Evolutionary conservation across 2,797 vertebrate genomes (phyloP).

Genomic region (Ceyx erithaca): DNA sequence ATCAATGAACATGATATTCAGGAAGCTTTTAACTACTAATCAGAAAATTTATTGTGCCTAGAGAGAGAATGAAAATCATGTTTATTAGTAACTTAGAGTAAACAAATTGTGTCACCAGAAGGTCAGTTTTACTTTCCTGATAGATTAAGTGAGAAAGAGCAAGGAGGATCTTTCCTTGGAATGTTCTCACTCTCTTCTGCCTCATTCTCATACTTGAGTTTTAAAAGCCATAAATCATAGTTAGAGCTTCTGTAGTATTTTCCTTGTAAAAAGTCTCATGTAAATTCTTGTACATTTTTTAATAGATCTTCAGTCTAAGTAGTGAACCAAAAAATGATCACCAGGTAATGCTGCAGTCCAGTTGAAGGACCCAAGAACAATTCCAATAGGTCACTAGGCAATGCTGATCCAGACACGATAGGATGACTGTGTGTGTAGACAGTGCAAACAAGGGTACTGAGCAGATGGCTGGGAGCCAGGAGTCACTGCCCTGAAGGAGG

Average conservation of each 20-base stretch:
- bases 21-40: not conserved
- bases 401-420: rapidly evolving
- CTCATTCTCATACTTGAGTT: not conserved
- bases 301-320: not conserved
- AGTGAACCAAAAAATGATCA: not conserved
- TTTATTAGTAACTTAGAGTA: not conserved
- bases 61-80: not conserved
- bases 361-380: not conserved
- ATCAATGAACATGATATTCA: not conserved
- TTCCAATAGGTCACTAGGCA: not conserved
- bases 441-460: not conserved
- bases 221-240: not conserved
- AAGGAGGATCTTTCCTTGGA: not conserved
- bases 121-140: not conserved
- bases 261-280: not conserved
- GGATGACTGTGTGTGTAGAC: no score
- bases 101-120: not conserved
- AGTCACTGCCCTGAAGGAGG: rapidly evolving
- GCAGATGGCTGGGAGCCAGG: not conserved
- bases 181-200: not conserved
- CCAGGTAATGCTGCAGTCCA: not conserved
- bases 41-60: not conserved
- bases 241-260: not conserved
- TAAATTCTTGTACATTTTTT: not conserved
- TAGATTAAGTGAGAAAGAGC: not conserved